A percentile compares a stretch with the other conserved stretches of the same genome.
phyloP scores from a whole-genome alignment of 2,888 invertebrate species.

The Lucinisca nassula region DNA sequence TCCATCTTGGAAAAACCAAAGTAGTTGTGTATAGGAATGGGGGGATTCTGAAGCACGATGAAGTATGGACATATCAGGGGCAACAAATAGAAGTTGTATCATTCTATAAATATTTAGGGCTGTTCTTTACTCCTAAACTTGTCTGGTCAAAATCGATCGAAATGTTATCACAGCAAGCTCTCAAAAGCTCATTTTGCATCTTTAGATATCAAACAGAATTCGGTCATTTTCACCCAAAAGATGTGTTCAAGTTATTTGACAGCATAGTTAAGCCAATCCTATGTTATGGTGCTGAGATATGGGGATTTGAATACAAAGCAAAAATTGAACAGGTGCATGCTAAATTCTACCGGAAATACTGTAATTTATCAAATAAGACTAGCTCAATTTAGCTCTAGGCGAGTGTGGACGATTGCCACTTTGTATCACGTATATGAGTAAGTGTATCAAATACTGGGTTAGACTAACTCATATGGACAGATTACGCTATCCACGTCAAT shows the following conservation, averaged over 20 bases:
- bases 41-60: background rate
- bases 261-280: background rate
- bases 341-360: background rate
- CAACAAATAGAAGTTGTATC: background rate
- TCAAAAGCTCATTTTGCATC: background rate
- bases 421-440: background rate
- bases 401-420: background rate
- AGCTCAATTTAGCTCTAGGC: background rate
- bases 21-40: constrained; percentile 6
- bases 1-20: background rate
- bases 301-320: background rate
- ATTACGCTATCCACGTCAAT: background rate
- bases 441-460: background rate
- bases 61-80: background rate
- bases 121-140: background rate
- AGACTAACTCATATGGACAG: background rate
- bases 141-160: background rate
- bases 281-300: background rate
- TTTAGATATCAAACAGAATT: background rate
- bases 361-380: background rate
- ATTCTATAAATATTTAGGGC: background rate
- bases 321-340: background rate
- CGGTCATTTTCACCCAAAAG: background rate
- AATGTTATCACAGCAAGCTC: background rate
- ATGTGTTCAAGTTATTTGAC: background rate